Evolutionary conservation across 2,888 invertebrate species (phyloP), one percentile per base, ranked within the genome.

Genomic region (Heliothis peltigera): DNA sequence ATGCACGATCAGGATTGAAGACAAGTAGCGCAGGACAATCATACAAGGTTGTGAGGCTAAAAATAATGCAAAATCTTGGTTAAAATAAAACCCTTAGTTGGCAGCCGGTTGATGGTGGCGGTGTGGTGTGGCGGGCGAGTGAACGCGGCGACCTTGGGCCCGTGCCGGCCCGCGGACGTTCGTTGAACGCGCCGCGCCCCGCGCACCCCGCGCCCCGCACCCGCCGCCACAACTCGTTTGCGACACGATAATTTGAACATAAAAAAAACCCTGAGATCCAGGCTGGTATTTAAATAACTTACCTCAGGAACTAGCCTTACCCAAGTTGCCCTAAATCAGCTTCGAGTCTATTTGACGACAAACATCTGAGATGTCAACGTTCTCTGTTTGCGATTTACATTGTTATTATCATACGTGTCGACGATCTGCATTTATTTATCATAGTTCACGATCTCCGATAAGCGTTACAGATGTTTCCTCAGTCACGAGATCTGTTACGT

Each of bases 161-260:
- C 87, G 90, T 86, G 91, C 87, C 89, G 89, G 90, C 85, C 87
- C 94, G 94, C 94, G 94, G 94, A 94, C 94, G 94, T 94, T 95
- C 94, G 93, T 94, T 94, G 94, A 94, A 93, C 93, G 92, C 86
- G 86, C 85, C 85, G 28, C 79, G 75, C 65, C 79, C 73, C 83
- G 84, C 83, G 65, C 83, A 64, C 77, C 43, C 71, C 67, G 43
- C 79, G 19, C 73, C 83, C 67, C 82, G 63, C 80, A 60, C 54
- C 71, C 66, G 69, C 83, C 83, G 77, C 81, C 86, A 87, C 89
- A 89, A 90, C 92, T 89, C 84, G 90, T 92, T 93, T 90, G 86
- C 89, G 86, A 88, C 87, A 85, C 84, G 87, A 92, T 91, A 89
- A 89, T 87, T 89, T 73, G 77, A 86, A 89, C 89, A 87, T 53